A percentile compares a stretch with the other conserved stretches of the same genome.
These are phyloP conservation scores for Drosophila lacteicornis DNA, from an alignment of 1,140 invertebrate genomes.

Conservation along the genomic window DNA sequence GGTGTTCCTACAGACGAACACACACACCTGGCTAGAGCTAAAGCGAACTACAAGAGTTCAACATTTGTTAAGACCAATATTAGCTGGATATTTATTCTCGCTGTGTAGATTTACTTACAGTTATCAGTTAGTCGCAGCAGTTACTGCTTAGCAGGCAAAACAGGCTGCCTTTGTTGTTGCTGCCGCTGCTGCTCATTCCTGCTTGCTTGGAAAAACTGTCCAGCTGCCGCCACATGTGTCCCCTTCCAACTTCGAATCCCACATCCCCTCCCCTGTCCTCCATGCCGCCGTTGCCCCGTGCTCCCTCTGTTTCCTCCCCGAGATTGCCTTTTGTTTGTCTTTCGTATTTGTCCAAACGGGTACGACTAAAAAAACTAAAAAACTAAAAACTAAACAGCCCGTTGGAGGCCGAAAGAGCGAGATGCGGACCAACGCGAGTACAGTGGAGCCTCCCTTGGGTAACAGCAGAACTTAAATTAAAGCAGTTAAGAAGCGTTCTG, in stretches of 20 bases:
- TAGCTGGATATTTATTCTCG: not conserved
- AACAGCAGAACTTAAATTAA: too few species aligned
- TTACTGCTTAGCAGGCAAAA: slow-evolving; percentile 33
- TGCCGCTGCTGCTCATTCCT: slow-evolving; percentile 15
- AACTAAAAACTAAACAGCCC: slow-evolving; percentile 71
- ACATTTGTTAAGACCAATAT: not conserved
- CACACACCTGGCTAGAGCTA: too few species aligned
- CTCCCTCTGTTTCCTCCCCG: slow-evolving; percentile 7
- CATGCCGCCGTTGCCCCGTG: not conserved
- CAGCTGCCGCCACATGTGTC: slow-evolving; percentile 59
- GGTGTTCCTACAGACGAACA: too few species aligned
- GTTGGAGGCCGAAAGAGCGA: slow-evolving; percentile 51
- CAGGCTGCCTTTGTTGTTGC: slow-evolving; percentile 33
- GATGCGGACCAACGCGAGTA: slow-evolving; percentile 47
- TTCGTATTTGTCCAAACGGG: slow-evolving; percentile 66
- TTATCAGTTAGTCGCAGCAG: slow-evolving; percentile 57
- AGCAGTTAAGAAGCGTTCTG: not conserved
- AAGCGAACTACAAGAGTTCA: too few species aligned
- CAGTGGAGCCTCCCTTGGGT: slow-evolving; percentile 25
- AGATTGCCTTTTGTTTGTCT: slow-evolving; percentile 52
- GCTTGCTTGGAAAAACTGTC: slow-evolving; percentile 48
- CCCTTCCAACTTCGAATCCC: not conserved
- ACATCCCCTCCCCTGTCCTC: not conserved
- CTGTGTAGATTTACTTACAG: slow-evolving; percentile 61
- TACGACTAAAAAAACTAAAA: slow-evolving; percentile 66